These are phyloP conservation scores for Lichenostomus cassidix DNA, from an alignment of 2,113 vertebrate species.

Conservation along the genomic window DNA sequence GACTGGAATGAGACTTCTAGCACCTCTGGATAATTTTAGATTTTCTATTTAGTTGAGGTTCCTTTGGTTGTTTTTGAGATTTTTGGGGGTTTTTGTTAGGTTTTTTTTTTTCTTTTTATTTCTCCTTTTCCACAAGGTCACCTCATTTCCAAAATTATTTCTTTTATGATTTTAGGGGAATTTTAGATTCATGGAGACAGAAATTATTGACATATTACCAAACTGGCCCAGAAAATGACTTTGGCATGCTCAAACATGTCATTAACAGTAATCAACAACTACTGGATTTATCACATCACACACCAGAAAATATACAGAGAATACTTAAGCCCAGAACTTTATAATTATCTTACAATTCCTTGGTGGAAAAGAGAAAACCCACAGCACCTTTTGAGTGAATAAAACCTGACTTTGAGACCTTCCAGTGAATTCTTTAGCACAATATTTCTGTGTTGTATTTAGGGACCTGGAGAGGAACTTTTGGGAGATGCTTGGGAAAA, in stretches of 20 bases:
- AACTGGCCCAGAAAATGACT: constrained; percentile 9
- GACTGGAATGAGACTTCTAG: background rate
- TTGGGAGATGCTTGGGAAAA: background rate
- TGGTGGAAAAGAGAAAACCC: background rate
- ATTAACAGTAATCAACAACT: constrained; percentile 24
- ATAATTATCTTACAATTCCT: background rate
- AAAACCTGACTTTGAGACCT: background rate
- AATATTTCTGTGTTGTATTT: too few species aligned
- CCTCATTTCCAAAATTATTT: constrained; percentile 11
- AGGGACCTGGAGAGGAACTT: background rate
- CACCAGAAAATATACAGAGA: background rate
- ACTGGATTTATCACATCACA: background rate
- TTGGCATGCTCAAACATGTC: background rate
- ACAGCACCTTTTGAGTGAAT: background rate
- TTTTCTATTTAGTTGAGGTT: background rate
- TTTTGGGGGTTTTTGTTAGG: background rate
- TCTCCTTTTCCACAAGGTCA: background rate
- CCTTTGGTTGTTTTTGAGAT: background rate
- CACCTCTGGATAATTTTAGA: background rate
- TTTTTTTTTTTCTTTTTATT: background rate
- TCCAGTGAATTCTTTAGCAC: background rate
- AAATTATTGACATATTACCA: constrained; percentile 3
- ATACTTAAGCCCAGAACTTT: background rate
- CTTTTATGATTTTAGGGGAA: background rate
- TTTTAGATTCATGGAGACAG: background rate